Percentiles rank a stretch among this genome's conserved stretches.
These are phyloP conservation scores for Sialis fuliginosa DNA, from an alignment of 2,888 invertebrate genomes.

Conservation along the genomic window DNA sequence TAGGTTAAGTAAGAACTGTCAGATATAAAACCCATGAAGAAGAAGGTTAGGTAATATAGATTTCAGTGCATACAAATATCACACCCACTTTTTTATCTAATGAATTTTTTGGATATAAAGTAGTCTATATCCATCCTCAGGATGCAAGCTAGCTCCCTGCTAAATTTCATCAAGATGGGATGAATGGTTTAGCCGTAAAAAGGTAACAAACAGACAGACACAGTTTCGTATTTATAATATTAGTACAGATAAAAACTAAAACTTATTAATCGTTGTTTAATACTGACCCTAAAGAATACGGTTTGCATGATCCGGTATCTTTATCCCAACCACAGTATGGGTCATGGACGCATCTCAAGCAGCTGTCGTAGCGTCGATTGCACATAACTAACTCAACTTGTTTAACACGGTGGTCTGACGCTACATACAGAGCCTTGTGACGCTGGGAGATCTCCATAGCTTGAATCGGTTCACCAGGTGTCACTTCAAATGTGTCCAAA, in stretches of 20 bases:
- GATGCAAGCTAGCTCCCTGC: no score
- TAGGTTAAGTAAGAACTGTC: no score
- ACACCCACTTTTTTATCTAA: background rate
- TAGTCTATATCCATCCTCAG: no score
- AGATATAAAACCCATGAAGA: no score
- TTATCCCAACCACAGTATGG: constrained; percentile 96
- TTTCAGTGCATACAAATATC: no score
- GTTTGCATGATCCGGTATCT: constrained; percentile 73
- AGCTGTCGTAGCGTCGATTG: constrained; percentile 78
- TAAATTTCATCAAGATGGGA: background rate
- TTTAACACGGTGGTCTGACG: constrained; percentile 72
- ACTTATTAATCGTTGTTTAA: no score
- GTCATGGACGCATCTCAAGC: constrained; percentile 82
- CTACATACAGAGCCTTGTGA: constrained; percentile 79
- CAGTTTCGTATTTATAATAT: no score
- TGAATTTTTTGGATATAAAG: background rate
- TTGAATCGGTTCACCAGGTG: constrained; percentile 75
- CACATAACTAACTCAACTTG: constrained; percentile 86
- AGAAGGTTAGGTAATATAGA: no score
- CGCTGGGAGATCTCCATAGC: constrained; percentile 78
- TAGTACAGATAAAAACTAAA: no score
- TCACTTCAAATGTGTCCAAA: constrained; percentile 82
- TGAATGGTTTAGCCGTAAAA: background rate
- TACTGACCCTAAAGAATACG: constrained; percentile 67
- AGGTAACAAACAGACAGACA: background rate